Percentiles rank a stretch among this genome's conserved stretches.
These are phyloP conservation scores for Hirundichthys speculiger DNA, from an alignment of 2,113 vertebrate genomes.

Conservation along the genomic window DNA sequence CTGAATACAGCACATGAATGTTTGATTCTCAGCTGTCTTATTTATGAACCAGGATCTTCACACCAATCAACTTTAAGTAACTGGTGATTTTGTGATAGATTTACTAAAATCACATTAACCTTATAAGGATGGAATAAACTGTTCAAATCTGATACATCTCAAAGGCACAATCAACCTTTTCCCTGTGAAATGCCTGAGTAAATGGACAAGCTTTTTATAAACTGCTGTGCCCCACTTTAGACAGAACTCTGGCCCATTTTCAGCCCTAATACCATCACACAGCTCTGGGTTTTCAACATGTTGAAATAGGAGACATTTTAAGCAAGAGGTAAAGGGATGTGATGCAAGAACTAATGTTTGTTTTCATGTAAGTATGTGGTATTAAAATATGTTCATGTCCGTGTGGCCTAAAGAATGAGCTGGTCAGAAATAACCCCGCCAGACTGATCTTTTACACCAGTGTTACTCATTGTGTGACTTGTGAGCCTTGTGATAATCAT, in stretches of 20 bases:
- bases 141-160: constrained; percentile 25
- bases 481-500: too few species aligned
- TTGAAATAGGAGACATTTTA: constrained; percentile 27
- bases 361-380: background rate
- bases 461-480: too few species aligned
- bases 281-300: constrained; percentile 43
- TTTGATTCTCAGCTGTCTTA: background rate
- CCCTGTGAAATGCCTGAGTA: constrained; percentile 43
- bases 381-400: too few species aligned
- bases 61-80: too few species aligned
- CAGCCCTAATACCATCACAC: constrained; percentile 41
- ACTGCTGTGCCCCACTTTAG: constrained; percentile 73
- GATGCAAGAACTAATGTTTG: background rate
- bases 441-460: too few species aligned
- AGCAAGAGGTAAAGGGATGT: background rate
- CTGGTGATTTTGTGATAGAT: too few species aligned
- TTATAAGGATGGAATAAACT: background rate
- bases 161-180: constrained; percentile 56
- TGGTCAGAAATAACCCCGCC: too few species aligned
- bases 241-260: constrained; percentile 78
- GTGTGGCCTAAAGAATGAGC: too few species aligned
- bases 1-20: background rate
- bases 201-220: constrained; percentile 75
- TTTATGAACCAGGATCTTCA: background rate
- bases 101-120: background rate